Conservation (phyloP, 2,113 vertebrate genomes). For the Bambusicola thoracicus region DNA sequence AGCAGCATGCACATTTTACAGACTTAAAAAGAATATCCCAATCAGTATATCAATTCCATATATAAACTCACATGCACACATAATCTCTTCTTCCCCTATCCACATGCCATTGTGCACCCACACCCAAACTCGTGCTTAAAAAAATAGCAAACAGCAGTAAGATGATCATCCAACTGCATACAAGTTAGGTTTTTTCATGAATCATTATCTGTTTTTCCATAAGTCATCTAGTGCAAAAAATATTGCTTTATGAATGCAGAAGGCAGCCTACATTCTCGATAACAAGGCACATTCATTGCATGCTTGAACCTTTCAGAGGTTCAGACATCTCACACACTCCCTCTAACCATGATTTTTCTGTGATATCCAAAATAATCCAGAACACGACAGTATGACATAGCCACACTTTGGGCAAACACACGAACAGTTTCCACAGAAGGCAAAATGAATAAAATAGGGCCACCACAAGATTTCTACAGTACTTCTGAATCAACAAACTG, state of each 20-base stretch:
- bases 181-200: conserved; percentile 51
- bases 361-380: neutral
- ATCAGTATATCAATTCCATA: conserved; percentile 74
- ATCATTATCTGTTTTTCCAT: conserved; percentile 69
- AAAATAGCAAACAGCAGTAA: conserved; percentile 46
- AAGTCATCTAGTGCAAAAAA: conserved; percentile 35
- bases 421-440: conserved; percentile 17
- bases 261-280: conserved; percentile 37
- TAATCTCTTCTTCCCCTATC: conserved; percentile 36
- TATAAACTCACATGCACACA: conserved; percentile 59
- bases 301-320: conserved; percentile 25
- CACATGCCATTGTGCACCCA: conserved; percentile 44
- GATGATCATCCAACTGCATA: conserved; percentile 37
- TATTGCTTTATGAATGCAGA: conserved; percentile 51
- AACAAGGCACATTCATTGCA: conserved; percentile 12
- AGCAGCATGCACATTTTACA: conserved; percentile 72
- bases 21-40: conserved; percentile 75
- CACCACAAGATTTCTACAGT: neutral
- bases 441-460: neutral
- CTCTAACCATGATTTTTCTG: neutral
- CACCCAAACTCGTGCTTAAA: conserved; percentile 38
- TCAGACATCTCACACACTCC: conserved; percentile 16
- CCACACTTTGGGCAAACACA: neutral
- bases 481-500: neutral
- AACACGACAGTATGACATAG: neutral